Conservation (phyloP, 92 coral and sea anemone species). For the Pocillopora meandrina region DNA sequence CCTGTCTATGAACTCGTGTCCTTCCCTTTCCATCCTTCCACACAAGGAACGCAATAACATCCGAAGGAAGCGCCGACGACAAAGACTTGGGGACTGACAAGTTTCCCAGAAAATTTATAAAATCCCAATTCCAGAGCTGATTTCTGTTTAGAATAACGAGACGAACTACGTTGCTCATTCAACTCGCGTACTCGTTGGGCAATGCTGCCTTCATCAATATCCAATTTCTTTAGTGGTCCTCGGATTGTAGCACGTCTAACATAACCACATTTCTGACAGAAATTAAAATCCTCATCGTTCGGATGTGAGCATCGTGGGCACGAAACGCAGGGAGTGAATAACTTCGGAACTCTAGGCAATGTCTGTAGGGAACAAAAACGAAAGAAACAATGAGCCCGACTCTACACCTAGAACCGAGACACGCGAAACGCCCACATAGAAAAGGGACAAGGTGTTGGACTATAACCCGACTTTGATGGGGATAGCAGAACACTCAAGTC, state of each 20-base stretch:
- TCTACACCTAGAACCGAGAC: no score
- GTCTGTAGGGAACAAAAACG: no score
- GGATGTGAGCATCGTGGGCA: no score
- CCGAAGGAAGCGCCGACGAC: slow-evolving; percentile 19
- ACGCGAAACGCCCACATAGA: no score
- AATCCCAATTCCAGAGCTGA: slow-evolving; percentile 25
- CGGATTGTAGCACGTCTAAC: neutral
- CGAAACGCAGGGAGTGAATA: no score
- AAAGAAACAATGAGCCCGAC: no score
- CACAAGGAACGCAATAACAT: slow-evolving; percentile 35
- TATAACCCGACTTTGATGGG: no score
- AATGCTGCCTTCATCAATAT: slow-evolving; percentile 22
- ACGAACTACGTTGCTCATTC: slow-evolving; percentile 6
- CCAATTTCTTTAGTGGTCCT: neutral
- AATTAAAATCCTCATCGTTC: no score
- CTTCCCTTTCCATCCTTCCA: slow-evolving; percentile 36
- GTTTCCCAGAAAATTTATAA: slow-evolving; percentile 10
- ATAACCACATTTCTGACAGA: slow-evolving; percentile 47
- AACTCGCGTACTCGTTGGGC: neutral
- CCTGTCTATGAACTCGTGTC: slow-evolving; percentile 22
- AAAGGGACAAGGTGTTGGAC: no score
- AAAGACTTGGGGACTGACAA: slow-evolving; percentile 5
- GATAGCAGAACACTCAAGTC: no score
- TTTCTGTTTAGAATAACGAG: slow-evolving; percentile 40
- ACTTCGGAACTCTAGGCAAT: no score